Conservation (phyloP, 2,888 invertebrate species). For the Phaedon cochleariae region DNA sequence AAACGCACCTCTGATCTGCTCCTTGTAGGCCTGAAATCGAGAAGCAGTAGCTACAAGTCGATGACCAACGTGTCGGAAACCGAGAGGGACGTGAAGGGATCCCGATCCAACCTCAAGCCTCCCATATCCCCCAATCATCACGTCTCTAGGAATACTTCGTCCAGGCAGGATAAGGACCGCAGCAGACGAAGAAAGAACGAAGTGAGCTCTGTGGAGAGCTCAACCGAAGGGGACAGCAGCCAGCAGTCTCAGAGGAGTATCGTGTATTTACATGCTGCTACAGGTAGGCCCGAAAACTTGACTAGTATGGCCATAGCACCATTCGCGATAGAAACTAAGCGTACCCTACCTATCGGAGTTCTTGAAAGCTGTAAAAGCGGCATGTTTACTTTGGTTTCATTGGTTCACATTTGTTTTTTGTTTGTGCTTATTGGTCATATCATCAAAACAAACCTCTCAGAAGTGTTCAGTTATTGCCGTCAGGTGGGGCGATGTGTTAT, state of each 20-base stretch:
- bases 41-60: conserved; percentile 61
- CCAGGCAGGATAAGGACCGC: conserved; percentile 59
- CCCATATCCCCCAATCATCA: conserved; percentile 56
- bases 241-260: conserved; percentile 85
- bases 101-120: conserved; percentile 56
- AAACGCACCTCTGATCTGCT: too few relatives aligned
- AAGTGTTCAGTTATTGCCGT: too few relatives aligned
- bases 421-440: too few relatives aligned
- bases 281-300: conserved; percentile 64
- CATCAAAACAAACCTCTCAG: too few relatives aligned
- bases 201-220: conserved; percentile 70
- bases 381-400: too few relatives aligned
- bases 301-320: too few relatives aligned
- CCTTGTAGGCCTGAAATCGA: conserved; percentile 43
- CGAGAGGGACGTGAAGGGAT: conserved; percentile 52
- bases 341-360: too few relatives aligned
- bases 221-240: conserved; percentile 79
- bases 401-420: too few relatives aligned
- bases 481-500: too few relatives aligned
- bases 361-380: too few relatives aligned
- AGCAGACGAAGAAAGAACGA: conserved; percentile 60
- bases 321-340: too few relatives aligned
- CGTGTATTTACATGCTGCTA: conserved; percentile 85
- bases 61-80: conserved; percentile 54
- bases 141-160: conserved; percentile 52